A percentile compares a stretch with the other conserved stretches of the same genome.
Evolutionary conservation across 2,797 vertebrate species (phyloP).

Genomic region (Rallus crepitans): DNA sequence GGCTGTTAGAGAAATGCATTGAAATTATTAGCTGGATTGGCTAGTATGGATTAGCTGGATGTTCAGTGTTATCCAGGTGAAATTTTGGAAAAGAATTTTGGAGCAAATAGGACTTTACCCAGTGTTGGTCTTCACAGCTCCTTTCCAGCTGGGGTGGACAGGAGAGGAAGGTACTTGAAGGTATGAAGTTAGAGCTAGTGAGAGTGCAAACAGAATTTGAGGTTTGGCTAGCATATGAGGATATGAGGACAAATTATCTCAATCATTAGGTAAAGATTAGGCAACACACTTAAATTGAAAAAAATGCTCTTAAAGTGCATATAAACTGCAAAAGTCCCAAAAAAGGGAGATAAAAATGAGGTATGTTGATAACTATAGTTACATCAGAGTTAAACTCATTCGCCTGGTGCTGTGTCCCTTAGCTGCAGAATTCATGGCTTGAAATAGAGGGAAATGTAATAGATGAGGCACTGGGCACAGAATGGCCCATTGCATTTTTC

Average conservation of each 20-base stretch:
- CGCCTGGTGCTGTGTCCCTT: not conserved
- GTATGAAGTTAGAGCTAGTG: not conserved
- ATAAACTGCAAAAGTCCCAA: not conserved
- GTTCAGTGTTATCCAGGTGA: not conserved
- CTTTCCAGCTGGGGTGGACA: not conserved
- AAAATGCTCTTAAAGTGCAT: not conserved
- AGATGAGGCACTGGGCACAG: not conserved
- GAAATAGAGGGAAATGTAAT: not conserved
- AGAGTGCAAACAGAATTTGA: not conserved
- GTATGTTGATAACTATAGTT: not conserved
- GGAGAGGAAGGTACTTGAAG: not conserved
- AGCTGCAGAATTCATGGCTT: not conserved
- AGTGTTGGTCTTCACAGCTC: not conserved
- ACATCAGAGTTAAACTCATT: not conserved
- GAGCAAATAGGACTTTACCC: not conserved
- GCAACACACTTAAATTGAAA: not conserved
- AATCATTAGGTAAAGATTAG: not conserved
- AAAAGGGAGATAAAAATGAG: not conserved
- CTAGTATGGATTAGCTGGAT: not conserved
- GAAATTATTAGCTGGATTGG: not conserved
- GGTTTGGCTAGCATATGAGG: not conserved
- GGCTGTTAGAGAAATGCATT: constrained; percentile 5
- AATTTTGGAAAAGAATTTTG: not conserved
- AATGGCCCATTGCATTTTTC: not conserved
- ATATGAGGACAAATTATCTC: not conserved